These are phyloP conservation scores for Menidia menidia DNA, from an alignment of 2,797 vertebrate species.

Conservation along the genomic window DNA sequence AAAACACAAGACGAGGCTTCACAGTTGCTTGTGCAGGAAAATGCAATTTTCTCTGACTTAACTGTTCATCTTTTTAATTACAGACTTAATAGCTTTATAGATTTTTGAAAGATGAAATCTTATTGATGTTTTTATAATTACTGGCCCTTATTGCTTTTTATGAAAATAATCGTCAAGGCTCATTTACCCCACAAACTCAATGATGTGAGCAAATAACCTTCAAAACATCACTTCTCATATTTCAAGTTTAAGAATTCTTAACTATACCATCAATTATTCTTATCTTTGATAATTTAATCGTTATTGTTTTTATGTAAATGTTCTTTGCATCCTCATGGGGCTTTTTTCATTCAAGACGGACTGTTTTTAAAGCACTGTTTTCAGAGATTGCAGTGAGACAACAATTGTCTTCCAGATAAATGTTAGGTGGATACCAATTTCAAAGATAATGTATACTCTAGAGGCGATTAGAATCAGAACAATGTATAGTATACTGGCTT, in stretches of 20 bases:
- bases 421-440: constrained; percentile 52
- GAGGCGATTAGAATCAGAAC: constrained; percentile 58
- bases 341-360: constrained; percentile 13
- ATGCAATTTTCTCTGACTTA: constrained; percentile 87
- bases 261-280: constrained; percentile 37
- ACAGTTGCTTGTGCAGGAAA: constrained; percentile 85
- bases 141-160: constrained; percentile 89
- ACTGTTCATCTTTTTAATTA: constrained; percentile 89
- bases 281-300: constrained; percentile 15
- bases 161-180: constrained; percentile 88
- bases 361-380: constrained; percentile 20
- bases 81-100: constrained; percentile 88
- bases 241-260: constrained; percentile 49
- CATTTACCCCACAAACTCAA: constrained; percentile 82
- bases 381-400: constrained; percentile 35
- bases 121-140: constrained; percentile 91
- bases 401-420: constrained; percentile 42
- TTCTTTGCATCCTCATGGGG: constrained; percentile 15
- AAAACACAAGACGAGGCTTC: constrained; percentile 84
- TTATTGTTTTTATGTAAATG: constrained; percentile 29
- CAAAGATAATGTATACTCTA: constrained; percentile 49
- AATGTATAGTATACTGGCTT: constrained; percentile 53
- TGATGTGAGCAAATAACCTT: constrained; percentile 74
- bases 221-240: constrained; percentile 63
- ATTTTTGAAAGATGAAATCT: constrained; percentile 89